These are phyloP conservation scores for Actinemys pallida DNA, from an alignment of 2,113 vertebrate genomes.

Conservation along the genomic window DNA sequence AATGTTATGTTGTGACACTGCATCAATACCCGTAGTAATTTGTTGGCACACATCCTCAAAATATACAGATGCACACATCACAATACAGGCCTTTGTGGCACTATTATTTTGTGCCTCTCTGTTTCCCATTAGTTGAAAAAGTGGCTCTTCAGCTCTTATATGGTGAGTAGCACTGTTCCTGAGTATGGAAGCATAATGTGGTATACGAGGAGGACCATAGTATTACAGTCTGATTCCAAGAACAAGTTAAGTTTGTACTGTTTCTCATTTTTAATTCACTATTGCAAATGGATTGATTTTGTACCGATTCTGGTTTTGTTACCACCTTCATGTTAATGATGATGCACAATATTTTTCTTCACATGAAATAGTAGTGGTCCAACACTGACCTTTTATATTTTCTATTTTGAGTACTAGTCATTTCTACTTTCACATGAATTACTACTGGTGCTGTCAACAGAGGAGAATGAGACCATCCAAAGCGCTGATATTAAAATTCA, in stretches of 20 bases:
- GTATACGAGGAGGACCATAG: rapidly evolving
- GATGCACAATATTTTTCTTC: slow-evolving; percentile 8
- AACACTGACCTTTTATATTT: not conserved
- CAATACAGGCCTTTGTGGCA: not conserved
- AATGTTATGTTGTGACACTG: rapidly evolving
- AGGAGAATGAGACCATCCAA: not conserved
- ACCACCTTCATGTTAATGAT: too few relatives aligned
- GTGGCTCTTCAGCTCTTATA: rapidly evolving
- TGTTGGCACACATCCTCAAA: not conserved
- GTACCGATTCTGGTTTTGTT: not conserved
- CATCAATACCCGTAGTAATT: not conserved
- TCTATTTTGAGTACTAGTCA: not conserved
- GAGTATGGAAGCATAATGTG: rapidly evolving
- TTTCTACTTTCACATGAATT: not conserved
- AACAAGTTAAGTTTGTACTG: not conserved
- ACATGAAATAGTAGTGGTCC: not conserved
- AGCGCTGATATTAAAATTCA: not conserved
- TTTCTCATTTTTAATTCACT: slow-evolving; percentile 35
- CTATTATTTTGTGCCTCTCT: rapidly evolving
- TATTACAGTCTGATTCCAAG: not conserved
- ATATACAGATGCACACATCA: not conserved
- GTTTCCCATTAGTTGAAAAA: not conserved
- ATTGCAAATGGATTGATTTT: slow-evolving; percentile 7
- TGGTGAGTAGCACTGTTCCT: rapidly evolving
- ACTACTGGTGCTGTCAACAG: not conserved